Evolutionary conservation across 2,888 invertebrate species (phyloP), one percentile per base, ranked within the genome.

Genomic region (Hypomecis punctinalis): DNA sequence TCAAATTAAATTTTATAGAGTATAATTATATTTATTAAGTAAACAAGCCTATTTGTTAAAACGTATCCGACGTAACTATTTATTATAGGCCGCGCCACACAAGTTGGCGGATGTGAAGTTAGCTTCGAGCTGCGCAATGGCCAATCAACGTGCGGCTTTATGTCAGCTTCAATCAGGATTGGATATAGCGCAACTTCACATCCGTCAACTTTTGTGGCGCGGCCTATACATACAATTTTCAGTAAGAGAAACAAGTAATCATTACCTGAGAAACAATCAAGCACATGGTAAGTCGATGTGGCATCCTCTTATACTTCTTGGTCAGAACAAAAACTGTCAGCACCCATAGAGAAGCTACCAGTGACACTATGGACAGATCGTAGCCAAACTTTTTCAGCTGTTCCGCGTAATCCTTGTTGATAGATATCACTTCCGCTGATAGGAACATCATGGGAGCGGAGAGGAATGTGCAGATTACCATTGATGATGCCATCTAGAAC

Each of bases 361-460:
- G 90, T 1, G 97, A 96, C 4, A 96, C 94, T 53, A 98, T 95
- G 72, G 98, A 97, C 52, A 98, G 94, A 78, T 98, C 97, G 74
- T 98, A 96, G 0, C 97, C 96, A 77, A 98, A 98, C 42, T 93
- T 90, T 81, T 96, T 95, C 59, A 98, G 86, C 74, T 98, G 95
- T 36, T 94, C 94, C 0, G 96, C 94, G 81, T 96, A 98, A 78
- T 97, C 96, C 73, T 96, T 95, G 54, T 96, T 96, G 52, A 97
- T 88, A 0, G 97, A 96, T 73, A 98, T 97, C 95, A 99, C 96
- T 93, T 98, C 97, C 0, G 98, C 98, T 0, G 99, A 98, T 65
- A 98, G 95, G 83, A 98, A 98, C 97, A 99, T 98, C 75, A 99
- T 93, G 0, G 99, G 99, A 0, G 98, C 99, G 10, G 98, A 98